A percentile compares a stretch with the other conserved stretches of the same genome.
These are phyloP conservation scores for Pyralis farinalis DNA, from an alignment of 2,888 invertebrate genomes.

Conservation along the genomic window DNA sequence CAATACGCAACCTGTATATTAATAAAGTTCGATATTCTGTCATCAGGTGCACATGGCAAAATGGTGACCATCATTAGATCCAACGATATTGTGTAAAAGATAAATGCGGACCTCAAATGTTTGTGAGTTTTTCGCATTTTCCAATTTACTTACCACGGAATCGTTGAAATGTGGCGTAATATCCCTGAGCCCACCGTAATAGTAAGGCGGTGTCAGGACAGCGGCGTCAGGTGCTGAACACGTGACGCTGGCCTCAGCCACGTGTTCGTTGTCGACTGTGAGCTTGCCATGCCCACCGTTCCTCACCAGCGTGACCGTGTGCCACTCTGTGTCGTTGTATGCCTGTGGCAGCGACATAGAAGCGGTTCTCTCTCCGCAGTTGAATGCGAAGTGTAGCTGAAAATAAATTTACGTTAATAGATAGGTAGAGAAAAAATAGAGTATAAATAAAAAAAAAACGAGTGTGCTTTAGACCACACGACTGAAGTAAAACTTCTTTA, in stretches of 20 bases:
- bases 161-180: conserved; percentile 48
- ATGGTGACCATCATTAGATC: too few species aligned
- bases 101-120: too few species aligned
- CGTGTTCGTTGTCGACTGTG: conserved; percentile 82
- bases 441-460: too few species aligned
- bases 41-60: too few species aligned
- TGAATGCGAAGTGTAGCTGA: conserved; percentile 85
- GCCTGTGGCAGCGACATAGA: conserved; percentile 76
- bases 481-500: too few species aligned
- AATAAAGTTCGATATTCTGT: too few species aligned
- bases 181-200: conserved; percentile 88
- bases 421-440: too few species aligned
- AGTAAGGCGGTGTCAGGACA: conserved; percentile 86
- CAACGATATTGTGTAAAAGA: too few species aligned
- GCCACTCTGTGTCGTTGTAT: conserved; percentile 91
- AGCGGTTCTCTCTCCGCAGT: conserved; percentile 85
- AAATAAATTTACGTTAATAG: conserved; percentile 13
- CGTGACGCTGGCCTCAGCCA: conserved; percentile 73
- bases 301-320: conserved; percentile 85
- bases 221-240: conserved; percentile 68
- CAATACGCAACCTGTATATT: too few species aligned
- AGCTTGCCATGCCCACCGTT: conserved; percentile 83
- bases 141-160: conserved; percentile 47
- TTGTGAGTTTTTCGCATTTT: too few species aligned
- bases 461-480: too few species aligned